Conservation (phyloP, 2,888 invertebrate genomes). For the Phyllotreta cruciferae region DNA sequence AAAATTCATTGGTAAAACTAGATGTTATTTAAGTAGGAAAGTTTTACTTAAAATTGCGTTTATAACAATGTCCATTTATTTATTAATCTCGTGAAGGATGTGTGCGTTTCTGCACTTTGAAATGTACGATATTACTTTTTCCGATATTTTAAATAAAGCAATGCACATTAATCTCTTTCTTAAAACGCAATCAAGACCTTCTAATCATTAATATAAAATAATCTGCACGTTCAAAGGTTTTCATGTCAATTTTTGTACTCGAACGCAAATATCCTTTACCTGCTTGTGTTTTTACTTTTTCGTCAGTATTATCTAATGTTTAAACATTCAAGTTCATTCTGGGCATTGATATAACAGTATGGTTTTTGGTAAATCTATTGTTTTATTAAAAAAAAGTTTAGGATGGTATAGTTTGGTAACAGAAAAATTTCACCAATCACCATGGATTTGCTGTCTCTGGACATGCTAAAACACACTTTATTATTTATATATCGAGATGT, state of each 20-base stretch:
- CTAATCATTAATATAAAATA: too few relatives aligned
- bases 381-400: slow-evolving; percentile 49
- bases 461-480: slow-evolving; percentile 50
- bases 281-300: slow-evolving; percentile 27
- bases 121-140: neutral
- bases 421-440: slow-evolving; percentile 44
- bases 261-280: neutral
- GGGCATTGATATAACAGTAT: slow-evolving; percentile 44
- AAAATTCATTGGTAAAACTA: slow-evolving; percentile 57
- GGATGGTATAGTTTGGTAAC: slow-evolving; percentile 53
- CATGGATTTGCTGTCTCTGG: slow-evolving; percentile 47
- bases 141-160: neutral
- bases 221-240: too few relatives aligned
- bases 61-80: slow-evolving; percentile 48
- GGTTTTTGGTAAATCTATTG: slow-evolving; percentile 42
- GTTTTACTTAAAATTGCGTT: slow-evolving; percentile 49
- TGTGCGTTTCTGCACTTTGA: neutral
- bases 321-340: slow-evolving; percentile 27
- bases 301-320: slow-evolving; percentile 41
- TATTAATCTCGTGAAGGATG: neutral
- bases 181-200: slow-evolving; percentile 9
- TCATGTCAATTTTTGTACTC: too few relatives aligned
- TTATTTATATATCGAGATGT: slow-evolving; percentile 58
- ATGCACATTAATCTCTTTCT: slow-evolving; percentile 26
- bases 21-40: slow-evolving; percentile 57